phyloP scores from a whole-genome alignment of 2,888 invertebrate species.

The Napeogenes inachia region DNA sequence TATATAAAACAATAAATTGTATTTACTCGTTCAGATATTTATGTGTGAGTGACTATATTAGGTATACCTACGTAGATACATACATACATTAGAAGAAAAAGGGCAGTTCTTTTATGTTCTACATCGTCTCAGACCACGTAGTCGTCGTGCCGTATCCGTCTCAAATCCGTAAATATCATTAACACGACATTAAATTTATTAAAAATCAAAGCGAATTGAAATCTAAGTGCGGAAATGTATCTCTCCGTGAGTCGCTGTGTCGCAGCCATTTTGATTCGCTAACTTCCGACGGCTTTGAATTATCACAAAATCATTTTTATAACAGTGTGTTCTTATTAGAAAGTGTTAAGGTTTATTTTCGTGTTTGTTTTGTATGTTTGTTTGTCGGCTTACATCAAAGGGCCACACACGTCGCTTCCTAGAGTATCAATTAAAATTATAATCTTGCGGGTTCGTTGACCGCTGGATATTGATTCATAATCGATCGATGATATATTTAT shows the following conservation, averaged over 20 bases:
- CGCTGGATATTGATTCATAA: conserved; percentile 2
- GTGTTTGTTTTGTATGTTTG: background rate
- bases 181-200: background rate
- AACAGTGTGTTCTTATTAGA: background rate
- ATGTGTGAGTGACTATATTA: no score
- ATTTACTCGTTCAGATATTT: no score
- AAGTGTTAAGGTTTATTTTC: conserved; percentile 10
- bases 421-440: conserved; percentile 6
- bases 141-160: background rate
- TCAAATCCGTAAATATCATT: background rate
- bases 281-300: conserved; percentile 39
- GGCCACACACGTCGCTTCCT: conserved; percentile 51
- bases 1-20: no score
- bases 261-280: conserved; percentile 42
- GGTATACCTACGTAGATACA: no score
- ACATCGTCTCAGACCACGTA: background rate
- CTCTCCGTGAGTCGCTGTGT: conserved; percentile 40
- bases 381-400: conserved; percentile 38
- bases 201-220: conserved; percentile 38
- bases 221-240: conserved; percentile 40
- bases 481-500: background rate
- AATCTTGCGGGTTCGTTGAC: conserved; percentile 1
- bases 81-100: no score
- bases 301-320: conserved; percentile 30
- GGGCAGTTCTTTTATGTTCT: no score